phyloP scores from a whole-genome alignment of 2,888 invertebrate genomes.

The Linhomoeus sp. region DNA sequence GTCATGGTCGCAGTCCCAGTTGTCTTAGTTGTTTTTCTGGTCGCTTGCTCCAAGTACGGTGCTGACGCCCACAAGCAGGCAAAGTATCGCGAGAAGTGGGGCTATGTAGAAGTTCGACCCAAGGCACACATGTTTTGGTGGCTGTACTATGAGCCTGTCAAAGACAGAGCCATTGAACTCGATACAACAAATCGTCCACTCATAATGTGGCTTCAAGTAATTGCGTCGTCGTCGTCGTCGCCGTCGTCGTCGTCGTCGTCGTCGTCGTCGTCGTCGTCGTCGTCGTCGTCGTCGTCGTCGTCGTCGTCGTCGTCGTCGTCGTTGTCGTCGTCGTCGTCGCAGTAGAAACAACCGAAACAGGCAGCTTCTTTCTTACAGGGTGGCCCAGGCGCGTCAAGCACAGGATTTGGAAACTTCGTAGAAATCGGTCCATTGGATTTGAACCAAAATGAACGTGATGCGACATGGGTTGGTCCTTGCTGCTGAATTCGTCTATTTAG shows the following conservation, averaged over 20 bases:
- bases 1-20: no score
- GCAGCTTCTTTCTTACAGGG: no score
- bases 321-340: no score
- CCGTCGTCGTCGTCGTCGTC: no score
- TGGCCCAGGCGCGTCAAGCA: constrained; percentile 59
- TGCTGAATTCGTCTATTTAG: constrained; percentile 1
- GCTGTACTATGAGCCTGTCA: constrained; percentile 43
- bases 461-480: constrained; percentile 48
- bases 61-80: no score
- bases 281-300: no score
- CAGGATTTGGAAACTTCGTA: constrained; percentile 65
- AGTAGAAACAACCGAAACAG: no score
- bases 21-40: no score
- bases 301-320: no score
- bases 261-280: no score
- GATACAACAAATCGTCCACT: constrained; percentile 8
- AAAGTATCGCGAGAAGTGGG: constrained; percentile 42
- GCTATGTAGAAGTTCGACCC: constrained; percentile 49
- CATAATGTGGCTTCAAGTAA: constrained; percentile 1
- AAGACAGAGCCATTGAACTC: constrained; percentile 47
- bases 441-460: constrained; percentile 45
- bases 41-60: no score
- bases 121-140: constrained; percentile 66
- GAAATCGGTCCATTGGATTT: constrained; percentile 55
- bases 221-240: no score